Evolutionary conservation across 2,888 invertebrate genomes (phyloP).

Genomic region (Drosophila longiperda): DNA sequence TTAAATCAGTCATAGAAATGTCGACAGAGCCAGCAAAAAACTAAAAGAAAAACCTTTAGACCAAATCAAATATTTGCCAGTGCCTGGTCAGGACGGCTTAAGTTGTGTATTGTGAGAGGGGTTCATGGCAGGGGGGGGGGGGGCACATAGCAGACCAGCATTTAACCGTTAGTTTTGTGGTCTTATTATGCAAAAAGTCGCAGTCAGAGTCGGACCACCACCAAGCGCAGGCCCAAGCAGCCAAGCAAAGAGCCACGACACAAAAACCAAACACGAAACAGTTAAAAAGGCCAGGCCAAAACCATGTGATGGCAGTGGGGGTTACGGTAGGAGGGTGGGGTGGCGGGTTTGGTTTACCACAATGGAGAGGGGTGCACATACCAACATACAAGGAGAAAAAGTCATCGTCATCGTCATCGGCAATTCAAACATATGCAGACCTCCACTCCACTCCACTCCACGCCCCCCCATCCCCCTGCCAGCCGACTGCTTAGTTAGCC

Average conservation of each 20-base stretch:
- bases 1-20: constrained; percentile 83
- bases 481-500: constrained; percentile 78
- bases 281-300: constrained; percentile 62
- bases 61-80: constrained; percentile 80
- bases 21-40: constrained; percentile 56
- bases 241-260: constrained; percentile 63
- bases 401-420: constrained; percentile 78
- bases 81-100: constrained; percentile 48
- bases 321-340: not conserved
- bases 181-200: constrained; percentile 80
- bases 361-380: constrained; percentile 24
- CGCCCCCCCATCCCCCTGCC: constrained; percentile 6
- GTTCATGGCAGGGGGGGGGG: not conserved
- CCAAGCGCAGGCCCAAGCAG: constrained; percentile 47
- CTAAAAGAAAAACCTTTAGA: constrained; percentile 68
- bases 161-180: constrained; percentile 81
- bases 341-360: not conserved
- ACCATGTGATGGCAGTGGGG: not conserved
- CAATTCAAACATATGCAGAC: constrained; percentile 80
- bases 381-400: constrained; percentile 70
- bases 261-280: constrained; percentile 79
- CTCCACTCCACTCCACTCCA: constrained; percentile 18
- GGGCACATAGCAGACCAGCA: constrained; percentile 51
- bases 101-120: constrained; percentile 3
- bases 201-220: constrained; percentile 68